Conservation (phyloP, 2,888 invertebrate genomes). For the Eupithecia pulchellata region DNA sequence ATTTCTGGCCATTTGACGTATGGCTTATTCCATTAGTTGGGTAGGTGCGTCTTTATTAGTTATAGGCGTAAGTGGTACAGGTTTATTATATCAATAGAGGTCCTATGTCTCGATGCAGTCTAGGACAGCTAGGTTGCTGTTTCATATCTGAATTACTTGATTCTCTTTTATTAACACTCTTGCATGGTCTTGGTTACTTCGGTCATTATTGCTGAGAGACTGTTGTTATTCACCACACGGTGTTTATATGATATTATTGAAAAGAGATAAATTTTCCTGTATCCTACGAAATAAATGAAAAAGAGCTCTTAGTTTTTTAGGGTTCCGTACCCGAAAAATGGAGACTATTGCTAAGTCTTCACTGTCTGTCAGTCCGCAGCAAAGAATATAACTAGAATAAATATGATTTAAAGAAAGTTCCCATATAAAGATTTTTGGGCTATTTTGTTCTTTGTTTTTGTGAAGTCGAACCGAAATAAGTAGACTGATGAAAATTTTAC, state of each 20-base stretch:
- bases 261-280: background rate
- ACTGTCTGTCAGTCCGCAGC: too few relatives aligned
- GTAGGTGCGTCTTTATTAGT: conserved; percentile 70
- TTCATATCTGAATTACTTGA: background rate
- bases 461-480: too few relatives aligned
- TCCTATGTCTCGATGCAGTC: conserved; percentile 18
- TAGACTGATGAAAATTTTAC: too few relatives aligned
- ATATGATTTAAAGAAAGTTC: too few relatives aligned
- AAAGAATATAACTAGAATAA: too few relatives aligned
- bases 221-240: background rate
- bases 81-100: conserved; percentile 74
- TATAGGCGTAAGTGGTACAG: conserved; percentile 70
- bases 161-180: background rate
- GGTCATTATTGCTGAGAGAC: background rate
- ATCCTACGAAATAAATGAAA: too few relatives aligned
- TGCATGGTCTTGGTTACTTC: background rate
- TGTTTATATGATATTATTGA: background rate
- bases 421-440: too few relatives aligned
- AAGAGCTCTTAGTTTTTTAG: too few relatives aligned
- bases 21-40: conserved; percentile 75
- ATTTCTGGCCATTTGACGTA: conserved; percentile 73
- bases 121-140: conserved; percentile 15
- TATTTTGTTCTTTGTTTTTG: too few relatives aligned
- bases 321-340: too few relatives aligned
- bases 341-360: too few relatives aligned